Evolutionary conservation across 2,888 invertebrate genomes (phyloP), one percentile per base, ranked within the genome.

Genomic region (Brachynemurus nebulosus): DNA sequence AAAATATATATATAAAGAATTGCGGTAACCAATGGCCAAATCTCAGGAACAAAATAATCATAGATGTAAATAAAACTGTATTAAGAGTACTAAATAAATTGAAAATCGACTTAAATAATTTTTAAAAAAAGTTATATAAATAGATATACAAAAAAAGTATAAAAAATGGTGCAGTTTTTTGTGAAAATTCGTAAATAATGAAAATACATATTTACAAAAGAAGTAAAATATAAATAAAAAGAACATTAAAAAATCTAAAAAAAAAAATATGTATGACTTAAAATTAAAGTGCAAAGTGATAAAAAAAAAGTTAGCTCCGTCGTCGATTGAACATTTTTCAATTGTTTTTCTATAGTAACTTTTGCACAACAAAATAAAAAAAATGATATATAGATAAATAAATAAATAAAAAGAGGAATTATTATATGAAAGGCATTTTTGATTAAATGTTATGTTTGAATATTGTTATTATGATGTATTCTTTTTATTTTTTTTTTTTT

Each of bases 21-120:
- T 20, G 40, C 40, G 27, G 40, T 40, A 40, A 19, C 21, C 34
- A 43, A 37, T 49, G 41, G 57, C 59, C 57, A 51, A 54, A 59
- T 61, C 65, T 65, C 65, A 65, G 65, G 65, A 65, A 59, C 51
- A 54, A 45, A 44, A 34, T 18, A 42, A n/a, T n/a, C n/a, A n/a
- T n/a, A n/a, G n/a, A n/a, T n/a, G n/a, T n/a, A n/a, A n/a, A n/a
- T n/a, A n/a, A n/a, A n/a, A n/a, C n/a, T n/a, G n/a, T n/a, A n/a
- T n/a, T n/a, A n/a, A n/a, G n/a, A n/a, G n/a, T n/a, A n/a, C n/a
- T n/a, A n/a, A n/a, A n/a, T n/a, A n/a, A n/a, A n/a, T n/a, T n/a
- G n/a, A n/a, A n/a, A n/a, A n/a, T n/a, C n/a, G n/a, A n/a, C n/a
- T n/a, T n/a, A n/a, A n/a, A n/a, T n/a, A n/a, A n/a, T n/a, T n/a